Base-by-base conservation (phyloP, 2,888 invertebrate genomes). In the Agriopis aurantiaria region DNA sequence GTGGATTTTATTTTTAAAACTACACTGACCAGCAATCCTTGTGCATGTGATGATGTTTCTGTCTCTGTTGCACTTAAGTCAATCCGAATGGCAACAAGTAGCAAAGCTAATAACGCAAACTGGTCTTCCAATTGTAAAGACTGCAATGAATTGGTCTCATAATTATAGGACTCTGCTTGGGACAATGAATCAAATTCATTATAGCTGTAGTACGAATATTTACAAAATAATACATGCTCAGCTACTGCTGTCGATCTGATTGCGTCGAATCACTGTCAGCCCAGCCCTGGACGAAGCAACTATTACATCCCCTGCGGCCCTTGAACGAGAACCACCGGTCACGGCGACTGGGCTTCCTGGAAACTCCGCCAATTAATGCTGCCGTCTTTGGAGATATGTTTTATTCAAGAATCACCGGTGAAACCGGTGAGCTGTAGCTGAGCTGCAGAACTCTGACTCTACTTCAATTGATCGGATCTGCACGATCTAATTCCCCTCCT, bases 381-480 rank as follows among this genome's bases (percentile, higher is more conserved):
- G 56, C 72, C 72, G 53, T 65, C 68, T 75, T 69, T 57, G 73
- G 72, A 70, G 46, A 72, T 68, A 75, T 74, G 72, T 69, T 71
- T 76, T 74, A 76, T 76, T 76, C 73, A 75, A 56, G 58, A 57
- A 69, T 41, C 40, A 53, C 33, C 51, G 65, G 65, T 53, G 60
- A 51, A 48, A 33, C 43, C 23, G 53, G 62, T 23, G 53, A 62
- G 46, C 12, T 58, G 11, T 33, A 33, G 23, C 23, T n/a, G n/a
- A 55, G 53, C 40, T 40, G 7, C 40, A 55, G n/a, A 40, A 10
- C 10, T 40, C 40, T 55, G n/a, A 55, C 55, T n/a, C n/a, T n/a
- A n/a, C n/a, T n/a, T n/a, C n/a, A n/a, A n/a, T n/a, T n/a, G n/a
- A n/a, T n/a, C n/a, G n/a, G n/a, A n/a, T n/a, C n/a, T n/a, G n/a